Evolutionary conservation across 2,888 invertebrate species (phyloP).

Genomic region (Xanthorhoe designata): DNA sequence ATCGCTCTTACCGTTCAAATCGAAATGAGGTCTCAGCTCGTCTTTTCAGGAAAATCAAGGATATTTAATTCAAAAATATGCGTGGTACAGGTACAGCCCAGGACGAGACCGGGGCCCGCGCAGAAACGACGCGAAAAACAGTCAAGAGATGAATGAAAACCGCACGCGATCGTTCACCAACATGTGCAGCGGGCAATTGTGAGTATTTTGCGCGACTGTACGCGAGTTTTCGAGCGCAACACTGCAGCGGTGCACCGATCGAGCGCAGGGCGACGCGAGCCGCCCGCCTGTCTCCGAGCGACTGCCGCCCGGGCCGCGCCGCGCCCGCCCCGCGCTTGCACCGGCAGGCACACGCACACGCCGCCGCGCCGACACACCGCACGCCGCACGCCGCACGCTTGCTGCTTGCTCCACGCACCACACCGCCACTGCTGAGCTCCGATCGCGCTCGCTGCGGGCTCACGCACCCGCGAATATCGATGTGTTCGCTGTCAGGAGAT

Average conservation of each 20-base stretch:
- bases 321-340: constrained; percentile 67
- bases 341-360: constrained; percentile 56
- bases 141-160: constrained; percentile 69
- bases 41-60: constrained; percentile 30
- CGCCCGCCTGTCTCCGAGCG: constrained; percentile 78
- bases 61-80: constrained; percentile 41
- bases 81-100: constrained; percentile 42
- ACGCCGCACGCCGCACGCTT: constrained; percentile 64
- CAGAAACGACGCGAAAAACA: constrained; percentile 51
- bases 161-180: constrained; percentile 55
- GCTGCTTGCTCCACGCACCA: constrained; percentile 60
- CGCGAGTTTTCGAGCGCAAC: constrained; percentile 69
- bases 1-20: constrained; percentile 38
- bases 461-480: constrained; percentile 81
- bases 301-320: constrained; percentile 81
- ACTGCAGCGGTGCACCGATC: constrained; percentile 67
- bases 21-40: constrained; percentile 28
- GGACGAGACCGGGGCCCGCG: constrained; percentile 45
- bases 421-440: constrained; percentile 51
- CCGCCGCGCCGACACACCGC: constrained; percentile 56
- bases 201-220: constrained; percentile 63
- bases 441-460: constrained; percentile 63
- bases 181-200: constrained; percentile 56
- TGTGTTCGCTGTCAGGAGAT: constrained; percentile 71
- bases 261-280: constrained; percentile 73